phyloP scores from a whole-genome alignment of 2,888 invertebrate species.

The Dyspetes luteomarginatus region DNA sequence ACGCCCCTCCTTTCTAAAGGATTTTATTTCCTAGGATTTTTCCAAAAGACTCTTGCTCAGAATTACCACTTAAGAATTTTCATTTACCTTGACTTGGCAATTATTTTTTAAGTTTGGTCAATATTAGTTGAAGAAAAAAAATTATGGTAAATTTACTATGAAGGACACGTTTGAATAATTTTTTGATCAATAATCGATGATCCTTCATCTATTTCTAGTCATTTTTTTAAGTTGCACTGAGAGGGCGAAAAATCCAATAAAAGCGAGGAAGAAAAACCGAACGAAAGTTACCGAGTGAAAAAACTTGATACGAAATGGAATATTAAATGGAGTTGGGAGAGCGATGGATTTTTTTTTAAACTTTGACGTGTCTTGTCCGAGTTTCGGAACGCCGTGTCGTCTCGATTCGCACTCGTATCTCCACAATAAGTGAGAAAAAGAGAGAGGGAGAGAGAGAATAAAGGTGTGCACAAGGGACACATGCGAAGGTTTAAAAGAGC shows the following conservation, averaged over 20 bases:
- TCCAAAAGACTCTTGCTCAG: neutral
- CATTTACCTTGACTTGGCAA: neutral
- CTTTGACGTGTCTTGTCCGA: slow-evolving; percentile 35
- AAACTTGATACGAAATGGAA: no score
- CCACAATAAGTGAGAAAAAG: slow-evolving; percentile 7
- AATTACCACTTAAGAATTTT: neutral
- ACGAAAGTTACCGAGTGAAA: no score
- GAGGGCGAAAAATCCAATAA: no score
- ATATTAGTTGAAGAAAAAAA: neutral
- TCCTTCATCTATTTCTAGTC: no score
- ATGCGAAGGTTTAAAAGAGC: slow-evolving; percentile 27
- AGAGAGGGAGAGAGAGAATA: neutral
- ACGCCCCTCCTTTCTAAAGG: neutral
- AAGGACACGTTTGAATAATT: no score
- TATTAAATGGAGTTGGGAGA: no score
- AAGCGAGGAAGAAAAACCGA: no score
- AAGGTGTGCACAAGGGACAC: neutral
- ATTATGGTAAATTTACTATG: no score
- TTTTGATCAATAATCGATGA: no score
- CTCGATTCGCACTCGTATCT: slow-evolving; percentile 56
- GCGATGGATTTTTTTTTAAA: neutral
- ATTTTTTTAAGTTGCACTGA: no score
- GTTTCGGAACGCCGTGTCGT: slow-evolving; percentile 46
- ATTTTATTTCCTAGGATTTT: neutral
- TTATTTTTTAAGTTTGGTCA: neutral